Evolutionary conservation across 2,113 vertebrate species (phyloP).

Genomic region (Pyxicephalus adspersus): DNA sequence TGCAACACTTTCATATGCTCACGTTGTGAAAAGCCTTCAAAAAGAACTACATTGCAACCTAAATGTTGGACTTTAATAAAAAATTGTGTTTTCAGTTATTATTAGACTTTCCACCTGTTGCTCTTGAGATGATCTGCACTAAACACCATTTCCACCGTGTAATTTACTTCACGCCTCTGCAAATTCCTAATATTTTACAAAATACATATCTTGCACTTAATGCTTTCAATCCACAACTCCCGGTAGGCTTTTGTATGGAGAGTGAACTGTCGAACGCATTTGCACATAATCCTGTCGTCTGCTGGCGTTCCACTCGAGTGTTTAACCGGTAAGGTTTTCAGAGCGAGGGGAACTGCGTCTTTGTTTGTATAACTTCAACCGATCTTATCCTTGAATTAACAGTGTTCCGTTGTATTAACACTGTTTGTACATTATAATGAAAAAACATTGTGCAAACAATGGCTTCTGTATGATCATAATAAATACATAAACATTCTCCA

Average conservation of each 20-base stretch:
- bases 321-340: not conserved
- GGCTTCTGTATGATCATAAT: not conserved
- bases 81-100: not conserved
- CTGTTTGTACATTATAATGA: constrained; percentile 33
- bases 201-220: constrained; percentile 6
- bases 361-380: constrained; percentile 27
- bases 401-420: constrained; percentile 27
- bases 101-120: not conserved
- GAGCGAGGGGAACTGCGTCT: not conserved
- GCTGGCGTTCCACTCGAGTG: constrained; percentile 26
- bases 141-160: constrained; percentile 11
- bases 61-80: not conserved
- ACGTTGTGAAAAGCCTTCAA: not conserved
- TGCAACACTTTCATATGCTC: not conserved
- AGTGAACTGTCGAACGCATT: constrained; percentile 21
- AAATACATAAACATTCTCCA: not conserved
- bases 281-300: constrained; percentile 30
- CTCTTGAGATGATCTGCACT: constrained; percentile 28
- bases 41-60: not conserved
- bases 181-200: constrained; percentile 30
- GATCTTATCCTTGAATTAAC: constrained; percentile 38
- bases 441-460: constrained; percentile 13
- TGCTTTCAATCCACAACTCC: constrained; percentile 9
- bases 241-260: not conserved
- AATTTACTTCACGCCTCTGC: constrained; percentile 1